Evolutionary conservation across 2,113 vertebrate genomes (phyloP).

Genomic region (Neotoma lepida): DNA sequence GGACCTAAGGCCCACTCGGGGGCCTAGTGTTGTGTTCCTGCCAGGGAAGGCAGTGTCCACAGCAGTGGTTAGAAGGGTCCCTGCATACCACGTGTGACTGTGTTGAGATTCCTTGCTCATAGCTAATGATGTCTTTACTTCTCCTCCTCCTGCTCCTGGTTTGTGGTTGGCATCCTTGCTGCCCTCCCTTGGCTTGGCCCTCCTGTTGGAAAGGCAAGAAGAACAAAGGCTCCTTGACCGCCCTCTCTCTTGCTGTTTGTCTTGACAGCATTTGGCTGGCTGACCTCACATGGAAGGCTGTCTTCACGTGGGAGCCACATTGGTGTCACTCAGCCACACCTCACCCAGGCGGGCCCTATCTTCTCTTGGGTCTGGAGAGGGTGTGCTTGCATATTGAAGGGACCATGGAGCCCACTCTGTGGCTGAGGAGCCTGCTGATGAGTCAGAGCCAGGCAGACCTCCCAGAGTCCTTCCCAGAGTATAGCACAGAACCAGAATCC

Average conservation of each 20-base stretch:
- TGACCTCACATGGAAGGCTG: too few relatives aligned
- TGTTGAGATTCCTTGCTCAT: not conserved
- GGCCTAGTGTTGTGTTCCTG: conserved; percentile 62
- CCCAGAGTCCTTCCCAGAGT: too few relatives aligned
- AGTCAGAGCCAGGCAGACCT: not conserved
- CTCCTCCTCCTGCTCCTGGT: not conserved
- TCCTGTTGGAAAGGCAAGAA: not conserved
- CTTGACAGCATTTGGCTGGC: not conserved
- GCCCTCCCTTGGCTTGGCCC: not conserved
- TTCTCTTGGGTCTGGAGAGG: not conserved
- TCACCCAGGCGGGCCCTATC: not conserved
- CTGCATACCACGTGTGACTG: not conserved
- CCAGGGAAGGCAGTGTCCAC: not conserved
- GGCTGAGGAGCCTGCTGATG: not conserved
- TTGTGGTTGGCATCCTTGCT: not conserved
- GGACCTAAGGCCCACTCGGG: not conserved
- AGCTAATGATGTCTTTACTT: not conserved
- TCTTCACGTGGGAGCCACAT: not conserved
- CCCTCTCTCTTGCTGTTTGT: not conserved
- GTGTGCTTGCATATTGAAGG: not conserved
- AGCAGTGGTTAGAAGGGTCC: not conserved
- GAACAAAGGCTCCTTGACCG: not conserved
- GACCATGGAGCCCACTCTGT: not conserved
- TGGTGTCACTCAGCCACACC: not conserved
- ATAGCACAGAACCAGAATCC: not conserved